Evolutionary conservation across 2,888 invertebrate genomes (phyloP).

Genomic region (Cryptocephalus primarius): DNA sequence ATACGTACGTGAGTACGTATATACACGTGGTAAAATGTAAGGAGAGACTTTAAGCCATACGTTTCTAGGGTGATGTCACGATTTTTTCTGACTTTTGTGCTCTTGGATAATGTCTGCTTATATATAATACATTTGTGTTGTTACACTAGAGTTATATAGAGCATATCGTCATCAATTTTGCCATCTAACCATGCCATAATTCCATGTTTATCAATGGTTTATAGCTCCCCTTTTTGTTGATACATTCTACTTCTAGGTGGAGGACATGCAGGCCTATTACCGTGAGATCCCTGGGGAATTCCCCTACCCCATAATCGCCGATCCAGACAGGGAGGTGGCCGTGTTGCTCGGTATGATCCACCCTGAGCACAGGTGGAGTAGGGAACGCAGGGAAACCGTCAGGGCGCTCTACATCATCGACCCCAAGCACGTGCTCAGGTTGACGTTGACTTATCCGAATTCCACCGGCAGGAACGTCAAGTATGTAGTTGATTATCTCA

Average conservation of each 20-base stretch:
- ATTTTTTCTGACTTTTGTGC: too few species aligned
- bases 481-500: constrained; percentile 50
- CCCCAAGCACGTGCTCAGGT: constrained; percentile 65
- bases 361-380: constrained; percentile 54
- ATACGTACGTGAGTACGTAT: too few species aligned
- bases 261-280: constrained; percentile 59
- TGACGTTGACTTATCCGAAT: constrained; percentile 75
- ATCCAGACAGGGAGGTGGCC: constrained; percentile 59
- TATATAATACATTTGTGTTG: too few species aligned
- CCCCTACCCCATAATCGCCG: constrained; percentile 75
- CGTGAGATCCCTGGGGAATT: constrained; percentile 59
- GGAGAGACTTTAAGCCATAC: too few species aligned
- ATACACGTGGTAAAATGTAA: too few species aligned
- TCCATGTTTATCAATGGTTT: too few species aligned
- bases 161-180: too few species aligned
- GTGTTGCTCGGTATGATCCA: constrained; percentile 70
- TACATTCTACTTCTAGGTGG: constrained; percentile 7
- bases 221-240: too few species aligned
- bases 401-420: constrained; percentile 71
- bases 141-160: too few species aligned
- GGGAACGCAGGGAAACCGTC: constrained; percentile 57
- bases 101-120: too few species aligned
- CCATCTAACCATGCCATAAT: too few species aligned
- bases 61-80: too few species aligned
- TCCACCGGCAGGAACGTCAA: constrained; percentile 79